A percentile compares a stretch with the other conserved stretches of the same genome.
Evolutionary conservation across 2,888 invertebrate species (phyloP).

Genomic region (Xanthia icteritia): DNA sequence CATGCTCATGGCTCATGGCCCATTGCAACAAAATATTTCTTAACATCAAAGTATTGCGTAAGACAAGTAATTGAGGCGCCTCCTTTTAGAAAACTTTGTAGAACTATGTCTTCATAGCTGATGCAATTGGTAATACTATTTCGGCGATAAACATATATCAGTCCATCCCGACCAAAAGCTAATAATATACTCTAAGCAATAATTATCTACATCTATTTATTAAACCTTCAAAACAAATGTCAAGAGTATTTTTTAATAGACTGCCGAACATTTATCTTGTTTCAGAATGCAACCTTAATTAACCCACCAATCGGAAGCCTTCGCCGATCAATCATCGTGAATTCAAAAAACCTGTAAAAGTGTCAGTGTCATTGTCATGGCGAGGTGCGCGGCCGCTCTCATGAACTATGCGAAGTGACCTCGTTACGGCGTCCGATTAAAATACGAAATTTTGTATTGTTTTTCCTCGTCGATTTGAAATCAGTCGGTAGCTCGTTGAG

Average conservation of each 20-base stretch:
- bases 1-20: conserved; percentile 38
- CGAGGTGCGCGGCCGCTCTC: conserved; percentile 56
- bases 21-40: conserved; percentile 44
- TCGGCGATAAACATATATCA: conserved; percentile 2
- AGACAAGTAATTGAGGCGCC: conserved; percentile 15
- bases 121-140: conserved; percentile 33
- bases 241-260: conserved; percentile 53
- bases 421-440: conserved; percentile 70
- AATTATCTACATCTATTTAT: conserved; percentile 37
- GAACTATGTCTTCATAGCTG: conserved; percentile 39
- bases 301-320: conserved; percentile 60
- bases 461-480: conserved; percentile 81
- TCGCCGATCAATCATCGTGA: conserved; percentile 61
- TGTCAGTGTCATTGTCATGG: conserved; percentile 79
- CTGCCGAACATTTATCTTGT: conserved; percentile 38
- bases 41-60: conserved; percentile 31
- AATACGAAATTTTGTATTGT: conserved; percentile 75
- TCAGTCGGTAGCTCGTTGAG: conserved; percentile 71
- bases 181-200: conserved; percentile 28
- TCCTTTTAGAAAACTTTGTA: conserved; percentile 32
- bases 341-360: conserved; percentile 68
- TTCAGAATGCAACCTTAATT: conserved; percentile 53
- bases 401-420: conserved; percentile 68
- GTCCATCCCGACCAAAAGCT: neutral
- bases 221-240: conserved; percentile 60